Evolutionary conservation across 2,797 vertebrate species (phyloP), one percentile per base, ranked within the genome.

Genomic region (Dendrocincla fuliginosa): DNA sequence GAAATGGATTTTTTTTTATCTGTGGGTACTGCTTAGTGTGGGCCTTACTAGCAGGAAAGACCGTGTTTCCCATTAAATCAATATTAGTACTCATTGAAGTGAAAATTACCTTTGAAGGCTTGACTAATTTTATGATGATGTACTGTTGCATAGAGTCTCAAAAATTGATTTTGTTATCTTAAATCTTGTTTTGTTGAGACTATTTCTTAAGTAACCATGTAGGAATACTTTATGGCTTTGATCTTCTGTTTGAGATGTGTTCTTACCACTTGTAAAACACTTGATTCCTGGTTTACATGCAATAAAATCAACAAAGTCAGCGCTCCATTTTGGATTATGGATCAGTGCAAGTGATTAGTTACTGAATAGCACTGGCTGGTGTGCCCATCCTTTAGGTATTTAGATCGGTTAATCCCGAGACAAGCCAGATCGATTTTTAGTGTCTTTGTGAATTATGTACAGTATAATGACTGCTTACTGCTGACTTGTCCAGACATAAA

Each of bases 391-490:
- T 87, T 95, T 53, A 6, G 71, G 50, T 79, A 30, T 88, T 84
- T 82, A 52, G 73, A 30, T 60, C 44, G 70, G 55, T 89, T 78
- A 70, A 16, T 90, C 35, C 2, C 88, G 27, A 86, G 81, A 71
- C 6, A 85, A 87, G 23, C n/a, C 41, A 93, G 79, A 65, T 96
- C 53, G 47, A 44, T 88, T 83, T 94, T 93, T 71, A 73, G 74
- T 92, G 57, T 52, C 63, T 56, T 74, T 87, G 37, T 90, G 84
- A 86, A 68, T 93, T 88, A 87, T 68, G 30, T 61, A 82, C 85
- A 44, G 56, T 69, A 33, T 90, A 78, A 35, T 74, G 37, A 42
- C 28, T 2, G 46, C 42, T 92, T 89, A 92, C 13, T 63, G 33
- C 70, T 69, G 81, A 11, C 83, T 95, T 94, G 60, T 76, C 83